Conservation (phyloP, 2,888 invertebrate genomes). For the Polietes domitor region DNA sequence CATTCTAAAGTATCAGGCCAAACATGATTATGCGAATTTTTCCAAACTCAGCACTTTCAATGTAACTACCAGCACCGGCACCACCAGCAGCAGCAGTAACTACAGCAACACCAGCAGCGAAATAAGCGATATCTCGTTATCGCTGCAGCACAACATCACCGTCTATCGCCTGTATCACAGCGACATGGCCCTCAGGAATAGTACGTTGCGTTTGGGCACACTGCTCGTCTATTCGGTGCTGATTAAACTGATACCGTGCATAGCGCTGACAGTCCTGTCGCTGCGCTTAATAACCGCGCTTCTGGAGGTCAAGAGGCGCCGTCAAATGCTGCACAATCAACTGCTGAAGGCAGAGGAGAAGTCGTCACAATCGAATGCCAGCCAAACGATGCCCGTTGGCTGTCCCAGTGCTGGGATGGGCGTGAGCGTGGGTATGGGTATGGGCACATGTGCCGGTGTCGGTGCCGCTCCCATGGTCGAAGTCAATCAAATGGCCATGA, state of each 20-base stretch:
- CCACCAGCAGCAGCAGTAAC: not conserved
- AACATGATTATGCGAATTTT: conserved; percentile 58
- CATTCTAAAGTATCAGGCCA: conserved; percentile 71
- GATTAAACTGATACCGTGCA: conserved; percentile 94
- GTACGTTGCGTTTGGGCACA: conserved; percentile 86
- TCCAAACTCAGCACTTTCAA: conserved; percentile 42
- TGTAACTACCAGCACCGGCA: not conserved
- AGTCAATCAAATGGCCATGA: conserved; percentile 70
- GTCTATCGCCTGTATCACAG: conserved; percentile 87
- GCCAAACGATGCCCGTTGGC: conserved; percentile 63
- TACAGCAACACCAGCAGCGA: not conserved
- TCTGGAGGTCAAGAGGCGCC: conserved; percentile 88
- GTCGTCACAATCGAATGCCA: conserved; percentile 63
- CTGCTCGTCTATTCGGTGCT: conserved; percentile 96
- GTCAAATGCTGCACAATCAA: conserved; percentile 84
- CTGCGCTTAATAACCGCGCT: conserved; percentile 89
- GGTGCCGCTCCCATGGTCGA: conserved; percentile 69
- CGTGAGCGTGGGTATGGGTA: conserved; percentile 66
- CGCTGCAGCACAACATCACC: conserved; percentile 83
- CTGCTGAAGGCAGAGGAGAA: conserved; percentile 59
- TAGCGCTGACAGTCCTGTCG: conserved; percentile 91
- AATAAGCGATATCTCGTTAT: not conserved
- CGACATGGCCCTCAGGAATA: conserved; percentile 83
- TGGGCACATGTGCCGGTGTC: conserved; percentile 75
- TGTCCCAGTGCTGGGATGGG: conserved; percentile 76